phyloP scores from a whole-genome alignment of 2,888 invertebrate species.

The Epinotia bilunana region DNA sequence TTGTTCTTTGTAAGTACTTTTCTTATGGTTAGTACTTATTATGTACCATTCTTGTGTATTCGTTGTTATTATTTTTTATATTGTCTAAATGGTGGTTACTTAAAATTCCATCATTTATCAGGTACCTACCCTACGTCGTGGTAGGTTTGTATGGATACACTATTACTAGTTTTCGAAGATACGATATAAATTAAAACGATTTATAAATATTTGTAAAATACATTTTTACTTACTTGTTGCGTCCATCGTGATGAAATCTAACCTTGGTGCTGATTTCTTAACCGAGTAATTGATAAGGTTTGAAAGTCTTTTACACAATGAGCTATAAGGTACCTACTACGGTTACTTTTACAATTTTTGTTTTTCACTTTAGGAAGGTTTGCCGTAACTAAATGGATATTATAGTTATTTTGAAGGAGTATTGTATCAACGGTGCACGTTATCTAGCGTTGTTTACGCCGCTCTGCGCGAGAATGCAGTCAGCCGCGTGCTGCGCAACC shows the following conservation, averaged over 20 bases:
- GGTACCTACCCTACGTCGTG: neutral
- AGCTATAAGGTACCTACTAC: neutral
- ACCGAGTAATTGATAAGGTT: slow-evolving; percentile 51
- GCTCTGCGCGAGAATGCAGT: slow-evolving; percentile 75
- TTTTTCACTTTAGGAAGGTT: neutral
- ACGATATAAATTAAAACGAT: neutral
- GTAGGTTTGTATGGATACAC: neutral
- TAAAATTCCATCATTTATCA: neutral
- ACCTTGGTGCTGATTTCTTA: slow-evolving; percentile 71
- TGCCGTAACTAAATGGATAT: neutral
- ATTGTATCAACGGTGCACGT: slow-evolving; percentile 11
- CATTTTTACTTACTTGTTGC: slow-evolving; percentile 76
- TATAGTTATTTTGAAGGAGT: neutral
- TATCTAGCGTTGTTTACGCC: slow-evolving; percentile 69
- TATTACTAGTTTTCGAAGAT: neutral
- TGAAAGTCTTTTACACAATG: slow-evolving; percentile 37
- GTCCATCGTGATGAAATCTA: slow-evolving; percentile 78
- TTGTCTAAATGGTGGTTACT: neutral
- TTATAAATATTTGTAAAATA: slow-evolving; percentile 14
- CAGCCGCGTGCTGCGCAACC: slow-evolving; percentile 52
- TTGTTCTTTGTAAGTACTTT: neutral
- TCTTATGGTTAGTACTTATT: neutral
- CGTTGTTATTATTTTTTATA: neutral
- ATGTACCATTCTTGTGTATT: neutral
- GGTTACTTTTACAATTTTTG: neutral